These are phyloP conservation scores for Heterotis niloticus DNA, from an alignment of 2,113 vertebrate genomes.

Conservation along the genomic window DNA sequence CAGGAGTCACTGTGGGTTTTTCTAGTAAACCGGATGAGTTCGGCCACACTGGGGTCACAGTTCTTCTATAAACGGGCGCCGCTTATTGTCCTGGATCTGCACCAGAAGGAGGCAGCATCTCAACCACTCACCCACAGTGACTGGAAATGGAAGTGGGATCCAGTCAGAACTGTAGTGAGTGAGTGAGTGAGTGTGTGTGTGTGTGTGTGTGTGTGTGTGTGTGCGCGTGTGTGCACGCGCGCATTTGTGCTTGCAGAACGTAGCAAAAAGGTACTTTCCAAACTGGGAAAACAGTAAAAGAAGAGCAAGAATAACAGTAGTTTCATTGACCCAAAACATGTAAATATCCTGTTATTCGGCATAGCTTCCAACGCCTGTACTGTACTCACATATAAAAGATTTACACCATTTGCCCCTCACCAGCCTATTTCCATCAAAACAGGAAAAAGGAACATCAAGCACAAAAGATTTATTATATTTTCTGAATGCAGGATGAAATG, in stretches of 20 bases:
- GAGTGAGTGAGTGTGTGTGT: too few relatives aligned
- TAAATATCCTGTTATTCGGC: too few relatives aligned
- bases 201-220: too few relatives aligned
- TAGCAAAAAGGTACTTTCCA: background rate
- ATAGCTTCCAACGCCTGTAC: too few relatives aligned
- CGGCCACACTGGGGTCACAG: background rate
- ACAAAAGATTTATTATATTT: too few relatives aligned
- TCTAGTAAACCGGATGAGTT: constrained; percentile 1
- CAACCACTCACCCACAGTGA: background rate
- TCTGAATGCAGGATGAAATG: too few relatives aligned
- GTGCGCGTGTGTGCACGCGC: too few relatives aligned
- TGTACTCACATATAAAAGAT: too few relatives aligned
- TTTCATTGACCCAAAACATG: background rate
- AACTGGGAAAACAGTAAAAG: background rate
- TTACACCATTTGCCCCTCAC: too few relatives aligned
- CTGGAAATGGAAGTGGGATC: background rate
- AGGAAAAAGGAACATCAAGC: too few relatives aligned
- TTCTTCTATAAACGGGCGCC: background rate
- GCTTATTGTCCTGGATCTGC: background rate
- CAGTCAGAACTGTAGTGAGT: background rate
- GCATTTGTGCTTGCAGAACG: too few relatives aligned
- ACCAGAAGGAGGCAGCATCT: background rate
- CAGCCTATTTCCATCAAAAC: too few relatives aligned
- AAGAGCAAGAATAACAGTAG: background rate
- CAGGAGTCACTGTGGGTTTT: background rate